phyloP scores from a whole-genome alignment of 2,113 vertebrate genomes.

The Junco hyemalis region DNA sequence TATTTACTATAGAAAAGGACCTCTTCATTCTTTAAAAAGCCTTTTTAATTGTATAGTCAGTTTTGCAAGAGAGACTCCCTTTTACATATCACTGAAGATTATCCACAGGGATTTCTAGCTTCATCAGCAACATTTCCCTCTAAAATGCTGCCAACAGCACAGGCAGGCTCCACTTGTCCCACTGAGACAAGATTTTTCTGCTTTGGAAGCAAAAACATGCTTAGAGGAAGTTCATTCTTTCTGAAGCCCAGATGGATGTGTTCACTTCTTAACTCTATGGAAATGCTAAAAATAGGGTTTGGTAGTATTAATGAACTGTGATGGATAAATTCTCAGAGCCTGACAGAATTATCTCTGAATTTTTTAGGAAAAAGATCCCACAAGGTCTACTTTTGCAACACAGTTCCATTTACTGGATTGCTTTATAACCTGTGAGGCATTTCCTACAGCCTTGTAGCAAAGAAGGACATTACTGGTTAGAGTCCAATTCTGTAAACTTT shows the following conservation, averaged over 20 bases:
- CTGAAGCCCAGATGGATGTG: background rate
- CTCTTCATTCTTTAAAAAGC: background rate
- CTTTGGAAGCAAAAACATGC: slow-evolving; percentile 10
- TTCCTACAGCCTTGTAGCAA: background rate
- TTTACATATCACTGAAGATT: background rate
- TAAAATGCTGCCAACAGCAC: background rate
- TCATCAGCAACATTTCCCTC: slow-evolving; percentile 13
- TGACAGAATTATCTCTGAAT: background rate
- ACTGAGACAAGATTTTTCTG: background rate
- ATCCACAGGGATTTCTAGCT: background rate
- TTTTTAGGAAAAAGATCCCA: background rate
- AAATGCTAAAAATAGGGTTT: slow-evolving; percentile 21
- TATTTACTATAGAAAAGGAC: background rate
- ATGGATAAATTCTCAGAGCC: background rate
- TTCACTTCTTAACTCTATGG: background rate
- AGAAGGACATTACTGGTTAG: background rate
- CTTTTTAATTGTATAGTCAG: background rate
- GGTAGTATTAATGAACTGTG: slow-evolving; percentile 1
- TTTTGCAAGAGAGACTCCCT: background rate
- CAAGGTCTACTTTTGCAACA: background rate
- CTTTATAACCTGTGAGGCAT: background rate
- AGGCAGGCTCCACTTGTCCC: background rate
- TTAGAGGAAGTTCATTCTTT: background rate
- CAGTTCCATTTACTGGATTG: background rate
- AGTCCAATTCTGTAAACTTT: background rate